Evolutionary conservation across 2,113 vertebrate species (phyloP), one percentile per base, ranked within the genome.

Genomic region (Grus americana): DNA sequence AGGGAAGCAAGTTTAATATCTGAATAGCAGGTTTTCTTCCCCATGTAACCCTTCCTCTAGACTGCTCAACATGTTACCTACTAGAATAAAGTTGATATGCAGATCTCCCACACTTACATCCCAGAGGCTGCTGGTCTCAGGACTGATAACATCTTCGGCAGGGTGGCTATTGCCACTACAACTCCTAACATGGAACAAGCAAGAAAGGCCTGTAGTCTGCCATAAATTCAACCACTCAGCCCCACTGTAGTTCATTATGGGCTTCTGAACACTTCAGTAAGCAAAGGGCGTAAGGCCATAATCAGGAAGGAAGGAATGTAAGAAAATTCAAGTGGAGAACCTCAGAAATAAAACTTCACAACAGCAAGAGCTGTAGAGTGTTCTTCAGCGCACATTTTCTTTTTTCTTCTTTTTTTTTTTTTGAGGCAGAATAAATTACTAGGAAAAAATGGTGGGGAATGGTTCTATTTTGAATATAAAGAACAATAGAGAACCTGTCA

Each of bases 391-490:
- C 0, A 0, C 40, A 12, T 36, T 70, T 68, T 55, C 4, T 20
- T 81, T 93, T 19, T 52, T 58, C 8, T n/a, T 38, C 38, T 38
- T 58, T 29, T 2, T 32, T n/a, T 10, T 71, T 73, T 44, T 9
- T 63, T 70, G 24, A 16, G 38, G 18, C 6, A 62, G 16, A 88
- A 82, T 17, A 85, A 85, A 88, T 36, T 42, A 54, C 17, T 50
- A 50, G 4, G 54, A 44, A 80, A 78, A 34, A 47, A 9, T 1
- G 5, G 1, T 54, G 40, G 10, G 6, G 34, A 86, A 59, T 58
- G 12, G 16, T 65, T 90, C 49, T 49, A 10, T 92, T 92, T 91
- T 88, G 54, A 86, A 94, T 96, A 91, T 36, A 70, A 92, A 95
- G 27, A 55, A 79, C 32, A 79, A 72, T 4, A 92, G 61, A 73